phyloP scores from a whole-genome alignment of 2,888 invertebrate genomes.

The Platynereis dumerilii region DNA sequence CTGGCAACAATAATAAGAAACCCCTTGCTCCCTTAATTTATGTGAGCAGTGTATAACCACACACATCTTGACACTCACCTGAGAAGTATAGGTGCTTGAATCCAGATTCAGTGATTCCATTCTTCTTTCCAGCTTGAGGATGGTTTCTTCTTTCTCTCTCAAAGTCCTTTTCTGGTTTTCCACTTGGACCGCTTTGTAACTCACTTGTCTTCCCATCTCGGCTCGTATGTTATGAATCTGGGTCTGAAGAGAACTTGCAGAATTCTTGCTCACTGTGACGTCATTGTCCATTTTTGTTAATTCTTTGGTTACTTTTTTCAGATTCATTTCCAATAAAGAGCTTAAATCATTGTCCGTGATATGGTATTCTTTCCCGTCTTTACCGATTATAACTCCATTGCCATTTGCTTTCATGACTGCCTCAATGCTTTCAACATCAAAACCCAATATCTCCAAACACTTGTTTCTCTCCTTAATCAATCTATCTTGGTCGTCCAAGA shows the following conservation, averaged over 20 bases:
- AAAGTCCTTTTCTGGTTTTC: neutral
- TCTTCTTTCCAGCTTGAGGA: neutral
- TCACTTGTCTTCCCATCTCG: constrained; percentile 4
- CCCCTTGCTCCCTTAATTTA: too few species aligned
- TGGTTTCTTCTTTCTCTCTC: neutral
- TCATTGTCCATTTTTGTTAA: constrained; percentile 7
- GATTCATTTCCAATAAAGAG: neutral
- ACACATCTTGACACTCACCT: too few species aligned
- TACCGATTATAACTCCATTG: too few species aligned
- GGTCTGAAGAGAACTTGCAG: neutral
- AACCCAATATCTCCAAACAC: constrained; percentile 11
- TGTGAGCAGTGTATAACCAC: too few species aligned
- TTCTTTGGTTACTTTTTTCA: constrained; percentile 4
- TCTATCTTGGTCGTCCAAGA: constrained; percentile 7
- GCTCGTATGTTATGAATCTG: neutral
- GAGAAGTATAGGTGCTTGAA: too few species aligned
- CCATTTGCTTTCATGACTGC: neutral
- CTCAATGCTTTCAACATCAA: neutral
- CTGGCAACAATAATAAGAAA: too few species aligned
- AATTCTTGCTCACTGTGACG: neutral
- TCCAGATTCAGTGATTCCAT: too few species aligned
- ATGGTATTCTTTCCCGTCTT: too few species aligned
- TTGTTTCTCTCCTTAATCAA: neutral
- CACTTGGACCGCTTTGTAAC: neutral
- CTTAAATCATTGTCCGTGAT: too few species aligned